Evolutionary conservation across 37 sponge, comb jelly and placozoan genomes (phyloP), one percentile per base, ranked within the genome.

Genomic region (Mnemiopsis leidyi): DNA sequence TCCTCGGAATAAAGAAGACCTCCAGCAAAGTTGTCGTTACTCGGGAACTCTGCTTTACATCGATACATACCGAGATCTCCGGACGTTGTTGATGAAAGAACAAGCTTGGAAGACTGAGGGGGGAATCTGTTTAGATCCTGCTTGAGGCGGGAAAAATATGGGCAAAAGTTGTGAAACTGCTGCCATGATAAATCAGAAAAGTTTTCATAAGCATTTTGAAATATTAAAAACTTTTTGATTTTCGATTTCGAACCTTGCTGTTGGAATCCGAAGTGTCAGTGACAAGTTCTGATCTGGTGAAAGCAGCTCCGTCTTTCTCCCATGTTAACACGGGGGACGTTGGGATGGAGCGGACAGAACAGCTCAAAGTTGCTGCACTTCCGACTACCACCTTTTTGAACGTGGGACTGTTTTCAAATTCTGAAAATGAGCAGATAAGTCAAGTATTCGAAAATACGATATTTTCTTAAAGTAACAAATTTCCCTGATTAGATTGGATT

Each of bases 201-300:
- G n/a, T n/a, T n/a, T n/a, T n/a, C n/a, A n/a, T n/a, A n/a, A n/a
- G n/a, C n/a, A n/a, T n/a, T n/a, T n/a, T n/a, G n/a, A n/a, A n/a
- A n/a, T n/a, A n/a, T n/a, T n/a, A n/a, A n/a, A n/a, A n/a, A n/a
- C n/a, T n/a, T n/a, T n/a, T n/a, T n/a, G n/a, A n/a, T n/a, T n/a
- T n/a, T n/a, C n/a, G n/a, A n/a, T 34, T 29, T 36, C 39, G 24
- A 24, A 85, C 90, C 90, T 23, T 1, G 61, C 16, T 23, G 20
- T 21, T 85, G 25, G 90, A 85, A 26, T 13, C 29, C 9, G 90
- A 85, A 3, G 90, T 85, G 26, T 85, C 90, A n/a, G 90, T 33
- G 61, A 77, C 33, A 3, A 23, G 24, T n/a, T 37, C 39, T 28
- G 61, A n/a, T 18, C 23, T 7, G 38, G 82, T 82, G 90, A 29